A percentile compares a stretch with the other conserved stretches of the same genome.
phyloP scores from a whole-genome alignment of 2,113 vertebrate genomes.

The Atrichornis clamosus region DNA sequence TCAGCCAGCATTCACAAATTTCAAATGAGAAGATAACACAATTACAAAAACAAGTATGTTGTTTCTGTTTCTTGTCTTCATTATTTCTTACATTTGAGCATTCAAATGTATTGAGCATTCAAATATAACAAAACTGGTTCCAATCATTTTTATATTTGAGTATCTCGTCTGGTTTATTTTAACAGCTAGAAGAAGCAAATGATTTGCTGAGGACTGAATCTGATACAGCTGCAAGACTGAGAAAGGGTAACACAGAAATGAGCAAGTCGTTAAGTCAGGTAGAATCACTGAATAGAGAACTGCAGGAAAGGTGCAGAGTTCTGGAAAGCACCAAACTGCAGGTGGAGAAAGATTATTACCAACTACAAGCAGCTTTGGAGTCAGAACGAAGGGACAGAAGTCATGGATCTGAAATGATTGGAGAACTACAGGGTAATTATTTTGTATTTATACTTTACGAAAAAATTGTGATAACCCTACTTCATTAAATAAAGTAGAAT shows the following conservation, averaged over 20 bases:
- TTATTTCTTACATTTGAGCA: not conserved
- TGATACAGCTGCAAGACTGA: slow-evolving; percentile 89
- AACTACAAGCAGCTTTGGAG: slow-evolving; percentile 90
- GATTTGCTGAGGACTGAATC: slow-evolving; percentile 93
- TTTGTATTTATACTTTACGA: not conserved
- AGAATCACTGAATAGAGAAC: slow-evolving; percentile 89
- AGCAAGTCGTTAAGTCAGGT: slow-evolving; percentile 88
- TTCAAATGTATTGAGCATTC: not conserved
- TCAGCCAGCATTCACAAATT: slow-evolving; percentile 91
- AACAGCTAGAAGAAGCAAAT: slow-evolving; percentile 93
- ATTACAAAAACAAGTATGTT: slow-evolving; percentile 91
- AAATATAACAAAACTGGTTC: not conserved
- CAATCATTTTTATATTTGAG: not conserved
- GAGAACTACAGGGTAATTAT: slow-evolving; percentile 89
- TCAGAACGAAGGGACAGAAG: slow-evolving; percentile 90
- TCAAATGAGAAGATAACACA: slow-evolving; percentile 92
- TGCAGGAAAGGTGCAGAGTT: slow-evolving; percentile 88
- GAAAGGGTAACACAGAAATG: slow-evolving; percentile 94
- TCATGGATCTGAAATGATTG: slow-evolving; percentile 95
- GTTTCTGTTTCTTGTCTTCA: slow-evolving; percentile 7
- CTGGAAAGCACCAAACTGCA: slow-evolving; percentile 82
- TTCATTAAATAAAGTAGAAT: not conserved
- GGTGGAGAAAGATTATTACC: slow-evolving; percentile 90
- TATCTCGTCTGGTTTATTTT: slow-evolving; percentile 6
- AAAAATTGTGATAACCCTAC: not conserved